These are phyloP conservation scores for Aporophyla lueneburgensis DNA, from an alignment of 2,888 invertebrate genomes.

Conservation along the genomic window DNA sequence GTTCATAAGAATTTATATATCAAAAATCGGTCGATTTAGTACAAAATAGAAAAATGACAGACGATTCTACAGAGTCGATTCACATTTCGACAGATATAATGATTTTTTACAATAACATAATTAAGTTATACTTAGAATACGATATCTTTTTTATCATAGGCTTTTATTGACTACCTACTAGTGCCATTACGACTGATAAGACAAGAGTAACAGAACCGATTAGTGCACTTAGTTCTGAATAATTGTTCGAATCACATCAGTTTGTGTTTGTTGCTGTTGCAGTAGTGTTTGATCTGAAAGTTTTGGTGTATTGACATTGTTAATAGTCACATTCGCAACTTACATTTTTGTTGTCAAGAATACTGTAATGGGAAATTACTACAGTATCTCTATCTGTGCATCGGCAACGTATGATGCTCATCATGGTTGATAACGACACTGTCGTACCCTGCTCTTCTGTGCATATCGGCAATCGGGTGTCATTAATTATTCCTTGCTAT, in stretches of 20 bases:
- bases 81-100: too few species aligned
- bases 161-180: slow-evolving; percentile 28
- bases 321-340: neutral
- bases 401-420: neutral
- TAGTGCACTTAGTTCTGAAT: neutral
- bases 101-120: neutral
- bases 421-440: neutral
- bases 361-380: neutral
- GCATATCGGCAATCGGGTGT: neutral
- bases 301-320: neutral
- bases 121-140: neutral
- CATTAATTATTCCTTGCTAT: slow-evolving; percentile 16
- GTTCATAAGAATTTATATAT: neutral
- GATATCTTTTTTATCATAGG: slow-evolving; percentile 19
- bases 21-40: too few species aligned
- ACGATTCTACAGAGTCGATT: too few species aligned
- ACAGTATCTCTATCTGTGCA: neutral
- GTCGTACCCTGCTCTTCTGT: neutral
- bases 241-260: neutral
- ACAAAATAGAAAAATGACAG: too few species aligned
- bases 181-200: slow-evolving; percentile 22
- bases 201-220: slow-evolving; percentile 1
- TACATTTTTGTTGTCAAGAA: neutral
- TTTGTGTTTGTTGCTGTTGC: neutral
- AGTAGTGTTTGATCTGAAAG: neutral